Evolutionary conservation across 2,113 vertebrate species (phyloP), one percentile per base, ranked within the genome.

Genomic region (Brevimyrus niger): DNA sequence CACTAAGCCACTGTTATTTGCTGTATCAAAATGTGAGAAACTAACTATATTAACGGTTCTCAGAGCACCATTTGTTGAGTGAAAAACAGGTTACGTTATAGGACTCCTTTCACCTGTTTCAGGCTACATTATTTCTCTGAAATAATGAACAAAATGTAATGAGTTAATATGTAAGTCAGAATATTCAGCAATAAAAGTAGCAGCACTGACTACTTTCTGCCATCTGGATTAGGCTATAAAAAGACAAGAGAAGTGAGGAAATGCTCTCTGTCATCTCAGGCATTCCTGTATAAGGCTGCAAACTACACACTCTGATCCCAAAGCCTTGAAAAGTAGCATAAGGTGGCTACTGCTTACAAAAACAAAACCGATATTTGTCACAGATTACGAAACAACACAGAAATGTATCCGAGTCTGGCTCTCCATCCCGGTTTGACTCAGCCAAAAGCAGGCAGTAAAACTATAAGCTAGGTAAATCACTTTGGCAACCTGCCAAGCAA

Each of bases 61-160:
- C 17, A 10, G 65, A 31, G 65, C 8, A 0, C 1, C 65, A 2
- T 69, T 69, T 69, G 27, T 17, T 31, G 3, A 15, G 65, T 73
- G 13, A 73, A 73, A 73, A 35, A 31, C 27, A 73, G 27, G 27
- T 13, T 76, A 76, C 69, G 38, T 38, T 76, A 11, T 76, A 38
- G 38, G 69, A 76, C 31, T 38, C 3, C 5, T 76, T 23, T 38
- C 10, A 1, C 88, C 90, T 89, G 86, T 90, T 92, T 88, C 90
- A 89, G 87, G 89, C 53, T 89, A 86, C 87, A 89, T 27, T 73
- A 83, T 44, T 89, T 88, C 89, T 91, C 89, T 89, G 87, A 42
- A 38, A 89, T 90, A 69, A 69, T 13, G n/a, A 69, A 2, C n/a
- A 1, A 31, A 31, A 69, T 7, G 53, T 55, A 21, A 27, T 69